Evolutionary conservation across 2,113 vertebrate species (phyloP).

Genomic region (Pavo muticus): DNA sequence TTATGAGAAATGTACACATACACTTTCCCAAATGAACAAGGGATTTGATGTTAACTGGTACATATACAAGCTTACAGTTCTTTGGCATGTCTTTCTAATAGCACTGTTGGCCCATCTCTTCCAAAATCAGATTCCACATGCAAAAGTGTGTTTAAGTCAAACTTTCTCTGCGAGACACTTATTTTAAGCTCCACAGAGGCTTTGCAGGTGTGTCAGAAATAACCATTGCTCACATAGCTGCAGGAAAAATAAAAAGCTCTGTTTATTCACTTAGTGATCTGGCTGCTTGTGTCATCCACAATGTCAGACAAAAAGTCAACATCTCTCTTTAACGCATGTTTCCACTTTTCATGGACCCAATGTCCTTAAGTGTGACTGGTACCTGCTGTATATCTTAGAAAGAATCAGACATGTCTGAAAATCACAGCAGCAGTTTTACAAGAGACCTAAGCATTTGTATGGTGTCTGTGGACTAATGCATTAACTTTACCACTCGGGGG

Average conservation of each 20-base stretch:
- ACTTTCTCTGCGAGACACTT: conserved; percentile 10
- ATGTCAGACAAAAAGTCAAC: conserved; percentile 21
- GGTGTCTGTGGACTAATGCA: not conserved
- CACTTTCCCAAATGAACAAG: not conserved
- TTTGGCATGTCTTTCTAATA: not conserved
- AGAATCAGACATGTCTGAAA: not conserved
- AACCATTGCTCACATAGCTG: not conserved
- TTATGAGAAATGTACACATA: not conserved
- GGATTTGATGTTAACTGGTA: not conserved
- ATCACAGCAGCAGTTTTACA: not conserved
- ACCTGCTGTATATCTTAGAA: conserved; percentile 29
- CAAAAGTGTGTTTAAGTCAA: conserved; percentile 4
- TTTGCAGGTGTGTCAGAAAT: conserved; percentile 45
- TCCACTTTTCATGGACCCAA: conserved; percentile 3
- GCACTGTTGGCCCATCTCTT: not conserved
- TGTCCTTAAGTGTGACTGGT: conserved; percentile 25
- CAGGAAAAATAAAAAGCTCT: conserved; percentile 14
- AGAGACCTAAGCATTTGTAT: not conserved
- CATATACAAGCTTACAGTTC: not conserved
- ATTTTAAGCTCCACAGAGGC: conserved; percentile 7
- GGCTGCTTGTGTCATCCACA: not conserved
- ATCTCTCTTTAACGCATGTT: conserved; percentile 37
- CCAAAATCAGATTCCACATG: not conserved
- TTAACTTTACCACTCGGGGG: not conserved
- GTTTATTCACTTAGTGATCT: conserved; percentile 48